Evolutionary conservation across 2,888 invertebrate genomes (phyloP), one percentile per base, ranked within the genome.

Genomic region (Laothoe populi): DNA sequence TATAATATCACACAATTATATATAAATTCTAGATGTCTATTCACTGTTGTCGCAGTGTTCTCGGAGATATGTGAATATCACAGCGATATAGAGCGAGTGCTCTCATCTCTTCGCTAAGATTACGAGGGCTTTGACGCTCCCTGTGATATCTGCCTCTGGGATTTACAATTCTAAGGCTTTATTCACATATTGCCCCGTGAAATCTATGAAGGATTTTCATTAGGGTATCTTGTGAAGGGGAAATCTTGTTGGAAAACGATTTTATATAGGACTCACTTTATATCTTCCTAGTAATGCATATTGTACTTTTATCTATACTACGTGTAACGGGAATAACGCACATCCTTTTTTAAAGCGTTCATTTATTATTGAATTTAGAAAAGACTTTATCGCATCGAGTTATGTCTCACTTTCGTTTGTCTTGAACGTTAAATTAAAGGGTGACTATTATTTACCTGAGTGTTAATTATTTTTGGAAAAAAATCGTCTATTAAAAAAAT

Each of bases 121-220:
- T 72, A 71, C 69, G 63, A 67, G 49, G 64, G 70, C 68, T 66
- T 70, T 71, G 72, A 69, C 64, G 65, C 62, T 60, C 40, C 53
- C 53, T 7, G 35, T 63, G 66, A 69, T 70, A 69, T 64, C 64
- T 64, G 61, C 11, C 57, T 65, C 60, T 45, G 53, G 64, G 67
- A 64, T 64, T 67, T 71, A 68, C 60, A 38, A 60, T 53, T 53
- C 60, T 58, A 58, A 58, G 57, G 57, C 57, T 58, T 58, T 58
- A 40, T 58, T 58, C 57, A 58, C 57, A 40, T 58, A 58, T 58
- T 38, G 38, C 57, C n/a, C 57, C 40, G 57, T 58, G 57, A 40
- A 58, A 42, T 58, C 57, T 58, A 58, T 40, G 57, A 40, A 58
- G 57, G 40, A 58, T 40, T 40, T 58, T 58, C 57, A 58, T 58